These are phyloP conservation scores for Lutjanus argentimaculatus DNA, from an alignment of 2,797 vertebrate species.

Conservation along the genomic window DNA sequence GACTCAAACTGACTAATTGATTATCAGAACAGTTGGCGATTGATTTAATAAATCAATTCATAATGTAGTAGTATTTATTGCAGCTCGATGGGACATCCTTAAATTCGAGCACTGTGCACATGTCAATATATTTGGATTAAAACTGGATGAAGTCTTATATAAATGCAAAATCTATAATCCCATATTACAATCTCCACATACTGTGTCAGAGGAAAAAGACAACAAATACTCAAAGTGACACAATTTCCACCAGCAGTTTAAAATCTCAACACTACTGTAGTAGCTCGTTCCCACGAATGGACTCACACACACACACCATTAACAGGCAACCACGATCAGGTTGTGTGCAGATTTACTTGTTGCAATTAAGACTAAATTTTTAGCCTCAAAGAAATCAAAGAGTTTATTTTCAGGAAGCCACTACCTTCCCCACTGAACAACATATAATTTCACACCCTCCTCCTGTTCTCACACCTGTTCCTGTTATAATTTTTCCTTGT, in stretches of 20 bases:
- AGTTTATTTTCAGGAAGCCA: constrained; percentile 8
- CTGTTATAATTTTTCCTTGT: neutral
- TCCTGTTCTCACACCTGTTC: constrained; percentile 4
- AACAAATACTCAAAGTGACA: neutral
- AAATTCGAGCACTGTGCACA: too few species aligned
- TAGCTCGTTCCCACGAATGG: neutral
- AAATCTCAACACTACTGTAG: neutral
- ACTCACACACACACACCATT: neutral
- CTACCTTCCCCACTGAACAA: too few species aligned
- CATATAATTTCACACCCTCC: neutral
- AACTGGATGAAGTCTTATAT: neutral
- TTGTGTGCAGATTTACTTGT: neutral
- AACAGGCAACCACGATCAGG: neutral
- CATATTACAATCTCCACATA: neutral
- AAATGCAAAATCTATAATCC: too few species aligned
- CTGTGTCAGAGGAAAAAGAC: neutral
- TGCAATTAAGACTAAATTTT: constrained; percentile 11
- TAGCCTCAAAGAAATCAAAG: neutral
- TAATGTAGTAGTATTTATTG: too few species aligned
- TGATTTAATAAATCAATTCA: too few species aligned
- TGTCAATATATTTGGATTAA: neutral
- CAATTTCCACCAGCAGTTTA: neutral
- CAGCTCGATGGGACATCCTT: too few species aligned
- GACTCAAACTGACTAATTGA: too few species aligned
- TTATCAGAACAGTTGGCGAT: too few species aligned